These are phyloP conservation scores for Cheilosia impressa DNA, from an alignment of 2,888 invertebrate genomes.

Conservation along the genomic window DNA sequence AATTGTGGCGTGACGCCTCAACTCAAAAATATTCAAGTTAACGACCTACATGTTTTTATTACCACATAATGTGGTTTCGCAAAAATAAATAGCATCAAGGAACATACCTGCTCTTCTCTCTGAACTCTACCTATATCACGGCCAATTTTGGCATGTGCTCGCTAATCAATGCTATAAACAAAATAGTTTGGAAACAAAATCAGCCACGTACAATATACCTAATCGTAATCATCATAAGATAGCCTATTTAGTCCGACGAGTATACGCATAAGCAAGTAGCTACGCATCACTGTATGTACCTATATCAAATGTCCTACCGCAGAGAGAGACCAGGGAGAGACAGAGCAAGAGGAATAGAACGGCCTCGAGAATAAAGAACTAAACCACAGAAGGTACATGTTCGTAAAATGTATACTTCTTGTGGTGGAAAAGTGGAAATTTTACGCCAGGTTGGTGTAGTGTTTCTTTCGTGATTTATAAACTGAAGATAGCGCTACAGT, in stretches of 20 bases:
- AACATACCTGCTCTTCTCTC: too few relatives aligned
- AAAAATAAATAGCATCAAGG: too few relatives aligned
- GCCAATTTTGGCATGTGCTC: too few relatives aligned
- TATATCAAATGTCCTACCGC: constrained; percentile 13
- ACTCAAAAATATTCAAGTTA: too few relatives aligned
- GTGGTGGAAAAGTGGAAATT: constrained; percentile 3
- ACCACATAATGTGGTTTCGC: too few relatives aligned
- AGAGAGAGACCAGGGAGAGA: background rate
- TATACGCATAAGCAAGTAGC: background rate
- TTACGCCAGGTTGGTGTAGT: background rate
- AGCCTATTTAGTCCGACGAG: constrained; percentile 4
- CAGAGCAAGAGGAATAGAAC: background rate
- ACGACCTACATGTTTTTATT: too few relatives aligned
- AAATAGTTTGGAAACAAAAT: too few relatives aligned
- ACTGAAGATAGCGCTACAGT: background rate
- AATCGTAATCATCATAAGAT: background rate
- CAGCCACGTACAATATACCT: too few relatives aligned
- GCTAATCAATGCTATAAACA: too few relatives aligned
- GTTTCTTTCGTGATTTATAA: constrained; percentile 18
- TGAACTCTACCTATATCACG: too few relatives aligned
- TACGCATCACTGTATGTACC: background rate
- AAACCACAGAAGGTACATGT: background rate
- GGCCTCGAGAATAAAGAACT: background rate
- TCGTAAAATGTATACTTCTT: background rate
- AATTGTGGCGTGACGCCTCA: too few relatives aligned